Conservation (phyloP, 2,113 vertebrate genomes). For the Ameiurus melas region DNA sequence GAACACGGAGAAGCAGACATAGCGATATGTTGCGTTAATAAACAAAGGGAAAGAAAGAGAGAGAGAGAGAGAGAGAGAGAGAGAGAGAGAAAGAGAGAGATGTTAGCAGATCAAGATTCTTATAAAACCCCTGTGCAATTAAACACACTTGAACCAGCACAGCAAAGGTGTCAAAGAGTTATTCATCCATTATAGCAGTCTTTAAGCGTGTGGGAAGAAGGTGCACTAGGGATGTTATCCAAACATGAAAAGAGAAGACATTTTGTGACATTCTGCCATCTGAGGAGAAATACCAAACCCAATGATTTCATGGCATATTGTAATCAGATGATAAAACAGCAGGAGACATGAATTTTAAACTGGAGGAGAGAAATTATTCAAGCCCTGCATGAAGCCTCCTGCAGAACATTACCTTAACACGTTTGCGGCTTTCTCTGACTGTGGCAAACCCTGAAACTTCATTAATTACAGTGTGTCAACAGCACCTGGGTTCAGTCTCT, state of each 20-base stretch:
- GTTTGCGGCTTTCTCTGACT: constrained; percentile 20
- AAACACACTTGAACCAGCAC: constrained; percentile 27
- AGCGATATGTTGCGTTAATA: too few relatives aligned
- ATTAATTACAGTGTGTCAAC: constrained; percentile 53
- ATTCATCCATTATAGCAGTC: constrained; percentile 20
- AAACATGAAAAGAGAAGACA: neutral
- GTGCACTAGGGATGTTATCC: neutral
- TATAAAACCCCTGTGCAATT: constrained; percentile 15
- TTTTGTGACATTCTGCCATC: constrained; percentile 56
- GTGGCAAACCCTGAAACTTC: constrained; percentile 29
- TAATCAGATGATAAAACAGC: constrained; percentile 36
- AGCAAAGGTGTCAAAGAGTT: constrained; percentile 26
- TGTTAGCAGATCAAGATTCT: constrained; percentile 30
- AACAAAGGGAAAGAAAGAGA: too few relatives aligned
- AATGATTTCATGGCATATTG: constrained; percentile 11
- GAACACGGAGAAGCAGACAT: constrained; percentile 27
- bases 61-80: too few relatives aligned
- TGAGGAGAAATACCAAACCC: neutral
- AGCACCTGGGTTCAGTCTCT: constrained; percentile 46
- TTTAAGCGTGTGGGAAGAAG: constrained; percentile 19
- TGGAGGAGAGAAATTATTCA: constrained; percentile 9
- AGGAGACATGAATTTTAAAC: constrained; percentile 33
- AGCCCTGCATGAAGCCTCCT: constrained; percentile 11
- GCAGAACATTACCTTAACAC: constrained; percentile 40
- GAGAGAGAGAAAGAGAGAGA: neutral